phyloP scores from a whole-genome alignment of 2,888 invertebrate species.

The Marasmarcha lunaedactyla region DNA sequence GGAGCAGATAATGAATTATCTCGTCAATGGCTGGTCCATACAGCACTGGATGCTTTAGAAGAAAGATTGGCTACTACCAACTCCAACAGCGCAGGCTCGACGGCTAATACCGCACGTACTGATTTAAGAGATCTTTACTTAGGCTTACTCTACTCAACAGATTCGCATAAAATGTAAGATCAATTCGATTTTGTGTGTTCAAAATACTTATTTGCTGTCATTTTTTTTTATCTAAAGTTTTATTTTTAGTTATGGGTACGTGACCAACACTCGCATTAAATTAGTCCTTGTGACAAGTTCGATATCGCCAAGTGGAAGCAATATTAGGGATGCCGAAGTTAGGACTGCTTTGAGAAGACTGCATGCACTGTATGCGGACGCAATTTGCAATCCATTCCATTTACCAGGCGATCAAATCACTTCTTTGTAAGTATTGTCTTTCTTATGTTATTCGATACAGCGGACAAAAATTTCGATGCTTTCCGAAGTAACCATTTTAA shows the following conservation, averaged over 20 bases:
- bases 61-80: conserved; percentile 75
- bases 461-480: no score
- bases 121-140: conserved; percentile 92
- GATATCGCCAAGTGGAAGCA: conserved; percentile 89
- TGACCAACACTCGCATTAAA: conserved; percentile 97
- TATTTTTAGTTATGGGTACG: conserved; percentile 86
- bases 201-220: conserved; percentile 1
- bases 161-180: conserved; percentile 95
- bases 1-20: conserved; percentile 87
- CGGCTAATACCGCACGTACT: conserved; percentile 69
- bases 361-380: conserved; percentile 92
- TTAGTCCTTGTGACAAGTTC: conserved; percentile 94
- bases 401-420: conserved; percentile 90
- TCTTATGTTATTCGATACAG: conserved; percentile 8
- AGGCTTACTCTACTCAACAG: conserved; percentile 91
- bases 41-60: conserved; percentile 90
- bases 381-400: conserved; percentile 97
- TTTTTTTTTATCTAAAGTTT: conserved; percentile 6
- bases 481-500: no score
- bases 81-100: conserved; percentile 52
- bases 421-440: conserved; percentile 91
- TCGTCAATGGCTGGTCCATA: conserved; percentile 94
- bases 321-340: conserved; percentile 93
- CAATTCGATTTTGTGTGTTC: no score
- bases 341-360: conserved; percentile 87